Conservation (phyloP, 1,140 invertebrate genomes). For the Drosophila obscura region DNA sequence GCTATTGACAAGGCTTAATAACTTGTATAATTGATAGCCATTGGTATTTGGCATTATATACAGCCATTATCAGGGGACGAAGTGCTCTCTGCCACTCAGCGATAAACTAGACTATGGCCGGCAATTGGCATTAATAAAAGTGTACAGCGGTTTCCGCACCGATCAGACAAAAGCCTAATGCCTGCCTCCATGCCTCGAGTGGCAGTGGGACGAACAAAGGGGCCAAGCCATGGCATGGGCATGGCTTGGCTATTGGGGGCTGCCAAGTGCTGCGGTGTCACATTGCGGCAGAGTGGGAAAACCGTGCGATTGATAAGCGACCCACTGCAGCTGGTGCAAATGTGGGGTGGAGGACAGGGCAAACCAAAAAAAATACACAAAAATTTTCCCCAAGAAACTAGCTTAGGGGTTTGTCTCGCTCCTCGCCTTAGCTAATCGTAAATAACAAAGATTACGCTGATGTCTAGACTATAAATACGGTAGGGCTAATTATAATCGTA, state of each 20-base stretch:
- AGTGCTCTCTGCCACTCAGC: constrained; percentile 26
- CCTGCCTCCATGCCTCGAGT: too few species aligned
- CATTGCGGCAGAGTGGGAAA: constrained; percentile 37
- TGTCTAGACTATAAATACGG: constrained; percentile 51
- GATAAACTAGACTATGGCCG: constrained; percentile 60
- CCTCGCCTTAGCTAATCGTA: constrained; percentile 23
- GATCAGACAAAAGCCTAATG: constrained; percentile 29
- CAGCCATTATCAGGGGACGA: constrained; percentile 21
- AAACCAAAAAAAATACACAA: not conserved
- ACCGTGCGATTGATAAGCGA: constrained; percentile 53
- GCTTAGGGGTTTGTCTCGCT: not conserved
- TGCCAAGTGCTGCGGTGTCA: constrained; percentile 4
- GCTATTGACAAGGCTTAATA: constrained; percentile 5
- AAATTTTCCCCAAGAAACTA: constrained; percentile 19
- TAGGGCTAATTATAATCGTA: constrained; percentile 29
- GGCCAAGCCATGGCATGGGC: not conserved
- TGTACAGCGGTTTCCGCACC: constrained; percentile 65
- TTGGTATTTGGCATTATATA: constrained; percentile 36
- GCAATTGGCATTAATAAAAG: constrained; percentile 73
- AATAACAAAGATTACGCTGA: constrained; percentile 48
- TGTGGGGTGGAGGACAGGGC: constrained; percentile 13
- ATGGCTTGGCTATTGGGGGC: too few species aligned
- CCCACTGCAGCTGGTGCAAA: constrained; percentile 34
- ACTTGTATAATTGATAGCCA: constrained; percentile 61
- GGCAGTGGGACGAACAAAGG: constrained; percentile 33